These are phyloP conservation scores for Chionoecetes opilio DNA, from an alignment of 1,140 invertebrate genomes.

Conservation along the genomic window DNA sequence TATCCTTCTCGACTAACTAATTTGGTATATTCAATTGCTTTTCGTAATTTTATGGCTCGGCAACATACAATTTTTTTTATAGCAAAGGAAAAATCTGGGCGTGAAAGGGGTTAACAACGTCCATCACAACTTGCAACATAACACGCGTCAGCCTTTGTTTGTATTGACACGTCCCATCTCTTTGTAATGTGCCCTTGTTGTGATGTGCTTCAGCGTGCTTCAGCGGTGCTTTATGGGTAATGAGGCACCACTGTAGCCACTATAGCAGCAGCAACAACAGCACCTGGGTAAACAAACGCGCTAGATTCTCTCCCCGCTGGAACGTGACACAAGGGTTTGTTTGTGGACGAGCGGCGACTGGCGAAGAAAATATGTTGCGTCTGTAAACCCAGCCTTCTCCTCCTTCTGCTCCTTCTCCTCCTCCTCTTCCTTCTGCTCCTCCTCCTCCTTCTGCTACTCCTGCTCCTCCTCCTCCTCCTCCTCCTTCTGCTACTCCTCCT, in stretches of 20 bases:
- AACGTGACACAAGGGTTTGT: constrained; percentile 18
- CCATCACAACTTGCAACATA: no score
- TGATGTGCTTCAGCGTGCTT: not conserved
- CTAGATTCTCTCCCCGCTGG: not conserved
- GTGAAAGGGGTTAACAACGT: no score
- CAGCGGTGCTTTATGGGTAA: not conserved
- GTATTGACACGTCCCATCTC: not conserved
- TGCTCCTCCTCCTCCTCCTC: not conserved
- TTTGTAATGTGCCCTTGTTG: not conserved
- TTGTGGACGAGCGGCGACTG: not conserved
- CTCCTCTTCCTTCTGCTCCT: not conserved
- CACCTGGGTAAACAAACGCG: not conserved
- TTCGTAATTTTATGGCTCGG: no score
- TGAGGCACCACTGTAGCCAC: not conserved
- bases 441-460: not conserved
- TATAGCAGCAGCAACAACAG: not conserved
- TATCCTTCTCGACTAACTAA: no score
- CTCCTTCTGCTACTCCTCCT: not conserved
- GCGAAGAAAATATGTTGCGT: not conserved
- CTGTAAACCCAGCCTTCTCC: not conserved
- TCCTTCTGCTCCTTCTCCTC: not conserved
- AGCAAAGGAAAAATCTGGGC: no score
- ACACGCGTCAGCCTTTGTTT: not conserved
- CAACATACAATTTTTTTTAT: no score
- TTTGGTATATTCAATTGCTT: no score